Evolutionary conservation across 1,140 invertebrate genomes (phyloP), one percentile per base, ranked within the genome.

Genomic region (Mya arenaria): DNA sequence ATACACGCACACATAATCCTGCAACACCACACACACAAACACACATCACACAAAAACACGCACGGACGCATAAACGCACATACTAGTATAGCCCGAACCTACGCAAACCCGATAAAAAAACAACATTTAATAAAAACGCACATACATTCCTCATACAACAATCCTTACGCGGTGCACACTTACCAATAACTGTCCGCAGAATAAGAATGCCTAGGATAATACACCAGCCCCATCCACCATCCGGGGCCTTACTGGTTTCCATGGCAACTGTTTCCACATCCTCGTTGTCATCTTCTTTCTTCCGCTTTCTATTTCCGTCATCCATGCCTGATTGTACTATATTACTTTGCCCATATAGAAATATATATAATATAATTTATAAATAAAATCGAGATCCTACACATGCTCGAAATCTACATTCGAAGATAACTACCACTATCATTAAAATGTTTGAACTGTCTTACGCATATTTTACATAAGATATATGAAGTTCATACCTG

Each of bases 131-230:
- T 60, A 25, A 25, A 60, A 60, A 25, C 8, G 25, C 8, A 60
- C 28, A 28, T 60, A 10, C 28, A 8, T 60, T 10, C 8, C 8
- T 60, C 15, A 60, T 8, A 10, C 8, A 60, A 23, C 10, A 23
- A 60, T 15, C 44, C n/a, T n/a, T 13, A 48, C 10, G n/a, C n/a
- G 8, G 56, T 13, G 8, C 17, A 32, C n/a, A 36, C 28, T 73
- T 37, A 58, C 71, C 71, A 36, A 73, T 58, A 2, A 73, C 71
- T 10, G 36, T 56, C 32, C 71, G 71, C 19, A 73, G 52, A 36
- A 73, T 19, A 3, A 73, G 30, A 37, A 36, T 36, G 5, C 71
- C 71, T 3, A 60, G 1, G 8, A 73, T 55, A 15, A 73, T 73
- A 17, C 34, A 58, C 71, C 71, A 73, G 23, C 71, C 71, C 52